Evolutionary conservation across 2,888 invertebrate genomes (phyloP).

Genomic region (Liopterus haemorrhoidalis): DNA sequence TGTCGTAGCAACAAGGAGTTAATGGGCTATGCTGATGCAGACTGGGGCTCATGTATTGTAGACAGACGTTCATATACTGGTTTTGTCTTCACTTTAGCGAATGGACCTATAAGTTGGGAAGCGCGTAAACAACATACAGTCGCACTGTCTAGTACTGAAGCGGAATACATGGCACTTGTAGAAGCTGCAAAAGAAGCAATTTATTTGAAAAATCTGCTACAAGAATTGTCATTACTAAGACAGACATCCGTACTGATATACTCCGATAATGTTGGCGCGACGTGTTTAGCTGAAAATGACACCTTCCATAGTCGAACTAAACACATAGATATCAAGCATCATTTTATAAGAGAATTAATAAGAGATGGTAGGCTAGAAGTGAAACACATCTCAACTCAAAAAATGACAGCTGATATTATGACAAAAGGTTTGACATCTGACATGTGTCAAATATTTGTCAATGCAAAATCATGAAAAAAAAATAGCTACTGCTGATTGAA

Average conservation of each 20-base stretch:
- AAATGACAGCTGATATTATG: constrained; percentile 25
- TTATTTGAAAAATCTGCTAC: neutral
- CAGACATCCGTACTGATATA: constrained; percentile 2
- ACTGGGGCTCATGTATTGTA: constrained; percentile 24
- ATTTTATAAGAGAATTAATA: constrained; percentile 26
- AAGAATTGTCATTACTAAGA: constrained; percentile 3
- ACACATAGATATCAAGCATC: constrained; percentile 29
- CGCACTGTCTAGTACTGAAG: constrained; percentile 28
- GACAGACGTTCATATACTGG: constrained; percentile 23
- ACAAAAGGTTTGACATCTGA: constrained; percentile 23
- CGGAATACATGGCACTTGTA: constrained; percentile 27
- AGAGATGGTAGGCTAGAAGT: constrained; percentile 20
- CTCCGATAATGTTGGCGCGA: constrained; percentile 12
- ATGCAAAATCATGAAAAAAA: too few relatives aligned
- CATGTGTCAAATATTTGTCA: too few relatives aligned
- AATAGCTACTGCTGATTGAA: too few relatives aligned
- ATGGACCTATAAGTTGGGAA: constrained; percentile 28
- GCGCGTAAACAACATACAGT: constrained; percentile 28
- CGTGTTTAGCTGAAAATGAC: constrained; percentile 9
- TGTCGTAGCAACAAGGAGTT: constrained; percentile 7
- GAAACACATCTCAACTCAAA: constrained; percentile 18
- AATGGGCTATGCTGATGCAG: constrained; percentile 25
- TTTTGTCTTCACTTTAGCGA: constrained; percentile 13
- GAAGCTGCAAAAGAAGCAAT: constrained; percentile 18
- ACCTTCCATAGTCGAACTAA: constrained; percentile 22